Evolutionary conservation across 2,797 vertebrate genomes (phyloP).

Genomic region (Leucoraja ocellata): DNA sequence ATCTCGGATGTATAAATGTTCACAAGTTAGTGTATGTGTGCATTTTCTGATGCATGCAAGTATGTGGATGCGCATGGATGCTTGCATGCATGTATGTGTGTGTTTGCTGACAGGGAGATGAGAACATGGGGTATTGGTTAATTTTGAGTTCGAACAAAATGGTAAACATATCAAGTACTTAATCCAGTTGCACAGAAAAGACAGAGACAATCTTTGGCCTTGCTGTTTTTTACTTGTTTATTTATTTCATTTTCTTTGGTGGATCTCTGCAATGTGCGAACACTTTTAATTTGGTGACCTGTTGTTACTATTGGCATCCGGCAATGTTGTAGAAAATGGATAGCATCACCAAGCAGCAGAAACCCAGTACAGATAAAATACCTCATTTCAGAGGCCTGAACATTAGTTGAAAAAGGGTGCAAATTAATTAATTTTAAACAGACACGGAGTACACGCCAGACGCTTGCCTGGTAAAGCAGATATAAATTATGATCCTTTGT

Average conservation of each 20-base stretch:
- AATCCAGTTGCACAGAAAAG: not conserved
- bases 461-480: not conserved
- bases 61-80: too few species aligned
- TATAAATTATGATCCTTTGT: not conserved
- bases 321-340: not conserved
- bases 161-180: not conserved
- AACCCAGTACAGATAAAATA: not conserved
- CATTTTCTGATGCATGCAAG: too few species aligned
- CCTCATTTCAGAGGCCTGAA: not conserved
- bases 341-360: not conserved
- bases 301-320: not conserved
- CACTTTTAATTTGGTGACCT: not conserved
- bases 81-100: not conserved
- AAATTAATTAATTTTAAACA: too few species aligned
- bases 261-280: not conserved
- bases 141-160: not conserved
- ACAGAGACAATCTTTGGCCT: too few species aligned
- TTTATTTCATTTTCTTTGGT: not conserved
- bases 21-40: too few species aligned
- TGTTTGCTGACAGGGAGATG: not conserved
- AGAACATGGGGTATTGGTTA: too few species aligned
- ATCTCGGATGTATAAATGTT: too few species aligned
- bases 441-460: too few species aligned
- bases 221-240: not conserved
- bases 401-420: not conserved